phyloP scores from a whole-genome alignment of 2,113 vertebrate species.

The Podarcis cretensis region DNA sequence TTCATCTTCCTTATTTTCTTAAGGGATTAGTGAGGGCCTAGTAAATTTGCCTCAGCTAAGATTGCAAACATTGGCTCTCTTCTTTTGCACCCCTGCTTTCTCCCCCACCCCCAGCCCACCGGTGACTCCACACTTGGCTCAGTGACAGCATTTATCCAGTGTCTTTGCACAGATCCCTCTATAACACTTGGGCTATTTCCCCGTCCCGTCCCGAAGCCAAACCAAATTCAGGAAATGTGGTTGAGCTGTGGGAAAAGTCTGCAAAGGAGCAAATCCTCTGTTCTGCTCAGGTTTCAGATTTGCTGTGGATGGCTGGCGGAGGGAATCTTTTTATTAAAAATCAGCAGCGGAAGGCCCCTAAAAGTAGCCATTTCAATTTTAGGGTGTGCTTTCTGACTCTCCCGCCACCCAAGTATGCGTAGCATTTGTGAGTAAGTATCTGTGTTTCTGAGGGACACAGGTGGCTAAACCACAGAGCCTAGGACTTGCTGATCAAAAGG shows the following conservation, averaged over 20 bases:
- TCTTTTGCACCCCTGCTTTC: constrained; percentile 15
- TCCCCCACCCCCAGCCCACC: not conserved
- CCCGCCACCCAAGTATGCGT: too few relatives aligned
- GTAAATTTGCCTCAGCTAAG: constrained; percentile 56
- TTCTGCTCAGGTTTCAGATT: not conserved
- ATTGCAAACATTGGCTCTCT: constrained; percentile 69
- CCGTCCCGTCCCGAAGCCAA: not conserved
- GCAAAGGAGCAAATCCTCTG: not conserved
- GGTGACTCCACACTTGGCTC: constrained; percentile 53
- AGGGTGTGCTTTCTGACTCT: not conserved
- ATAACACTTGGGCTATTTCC: not conserved
- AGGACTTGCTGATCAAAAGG: too few relatives aligned
- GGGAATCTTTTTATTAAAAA: not conserved
- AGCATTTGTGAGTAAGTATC: too few relatives aligned
- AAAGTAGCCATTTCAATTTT: not conserved
- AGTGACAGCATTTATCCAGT: constrained; percentile 48
- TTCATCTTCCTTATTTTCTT: constrained; percentile 66
- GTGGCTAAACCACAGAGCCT: too few relatives aligned
- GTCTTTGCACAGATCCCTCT: constrained; percentile 1
- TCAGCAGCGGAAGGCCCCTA: not conserved
- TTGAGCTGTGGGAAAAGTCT: rapidly evolving
- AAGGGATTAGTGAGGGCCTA: constrained; percentile 66
- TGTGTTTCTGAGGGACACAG: not conserved
- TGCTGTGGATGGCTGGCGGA: not conserved
- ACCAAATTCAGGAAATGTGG: not conserved